A percentile compares a stretch with the other conserved stretches of the same genome.
phyloP scores from a whole-genome alignment of 1,140 invertebrate genomes.

The Holcopasites calliopsidis region DNA sequence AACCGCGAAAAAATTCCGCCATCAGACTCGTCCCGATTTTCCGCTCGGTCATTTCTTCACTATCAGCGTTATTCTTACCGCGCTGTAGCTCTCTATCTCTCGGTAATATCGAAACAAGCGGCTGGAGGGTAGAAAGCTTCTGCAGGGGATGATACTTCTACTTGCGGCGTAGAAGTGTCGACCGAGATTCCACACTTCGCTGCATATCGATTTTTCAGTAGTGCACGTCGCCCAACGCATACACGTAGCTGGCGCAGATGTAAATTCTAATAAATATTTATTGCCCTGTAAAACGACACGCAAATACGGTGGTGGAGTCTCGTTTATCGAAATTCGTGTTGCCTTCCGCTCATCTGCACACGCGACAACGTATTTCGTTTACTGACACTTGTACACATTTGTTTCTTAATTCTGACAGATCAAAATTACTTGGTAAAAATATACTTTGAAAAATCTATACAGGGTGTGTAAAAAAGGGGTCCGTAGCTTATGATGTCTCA shows the following conservation, averaged over 20 bases:
- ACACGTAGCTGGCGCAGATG: slow-evolving; percentile 28
- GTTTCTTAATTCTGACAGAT: neutral
- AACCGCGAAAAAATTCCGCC: no score
- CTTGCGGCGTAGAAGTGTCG: neutral
- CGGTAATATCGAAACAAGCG: neutral
- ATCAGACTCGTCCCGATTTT: no score
- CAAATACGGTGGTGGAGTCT: slow-evolving; percentile 39
- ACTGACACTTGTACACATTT: no score
- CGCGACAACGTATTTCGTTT: neutral
- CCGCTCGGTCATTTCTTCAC: no score
- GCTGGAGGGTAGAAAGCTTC: neutral
- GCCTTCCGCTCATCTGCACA: slow-evolving; percentile 25
- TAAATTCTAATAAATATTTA: slow-evolving; percentile 72
- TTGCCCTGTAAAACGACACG: slow-evolving; percentile 52
- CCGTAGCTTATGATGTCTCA: no score
- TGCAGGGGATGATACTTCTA: neutral
- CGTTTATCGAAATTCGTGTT: slow-evolving; percentile 32
- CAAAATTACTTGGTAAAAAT: no score
- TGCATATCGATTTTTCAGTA: slow-evolving; percentile 42
- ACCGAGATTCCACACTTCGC: slow-evolving; percentile 16
- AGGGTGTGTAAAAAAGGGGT: no score
- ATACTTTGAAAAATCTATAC: no score
- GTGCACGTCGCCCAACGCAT: neutral
- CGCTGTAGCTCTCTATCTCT: no score
- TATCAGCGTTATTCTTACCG: no score